These are phyloP conservation scores for Andrena chrysosceles DNA, from an alignment of 2,888 invertebrate genomes.

Conservation along the genomic window DNA sequence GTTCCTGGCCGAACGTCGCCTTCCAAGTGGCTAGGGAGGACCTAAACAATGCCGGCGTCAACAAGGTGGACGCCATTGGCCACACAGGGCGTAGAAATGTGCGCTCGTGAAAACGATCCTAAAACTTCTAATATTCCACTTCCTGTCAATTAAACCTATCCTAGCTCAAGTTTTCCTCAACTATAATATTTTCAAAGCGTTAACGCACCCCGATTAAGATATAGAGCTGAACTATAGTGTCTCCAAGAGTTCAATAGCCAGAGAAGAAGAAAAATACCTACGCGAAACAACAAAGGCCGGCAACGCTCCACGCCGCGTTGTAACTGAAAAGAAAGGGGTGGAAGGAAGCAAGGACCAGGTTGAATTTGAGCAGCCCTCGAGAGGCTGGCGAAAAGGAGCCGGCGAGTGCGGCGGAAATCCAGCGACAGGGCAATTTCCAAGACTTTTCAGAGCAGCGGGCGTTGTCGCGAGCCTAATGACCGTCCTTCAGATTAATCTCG, in stretches of 20 bases:
- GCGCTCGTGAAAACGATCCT: no score
- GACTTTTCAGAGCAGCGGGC: constrained; percentile 25
- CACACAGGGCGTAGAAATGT: background rate
- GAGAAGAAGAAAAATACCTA: no score
- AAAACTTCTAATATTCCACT: no score
- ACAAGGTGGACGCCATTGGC: constrained; percentile 38
- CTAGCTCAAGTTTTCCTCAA: no score
- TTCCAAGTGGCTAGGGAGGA: constrained; percentile 45
- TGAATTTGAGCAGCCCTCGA: constrained; percentile 29
- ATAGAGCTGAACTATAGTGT: no score
- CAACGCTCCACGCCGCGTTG: no score
- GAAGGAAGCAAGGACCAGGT: background rate
- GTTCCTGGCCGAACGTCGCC: constrained; percentile 49
- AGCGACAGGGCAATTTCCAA: constrained; percentile 34
- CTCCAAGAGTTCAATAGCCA: no score
- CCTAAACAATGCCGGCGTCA: constrained; percentile 61
- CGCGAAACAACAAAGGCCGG: no score
- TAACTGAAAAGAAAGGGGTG: no score
- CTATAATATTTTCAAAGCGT: no score
- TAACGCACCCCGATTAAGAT: no score
- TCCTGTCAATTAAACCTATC: no score
- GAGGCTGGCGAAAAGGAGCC: background rate
- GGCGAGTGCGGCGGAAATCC: background rate
- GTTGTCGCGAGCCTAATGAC: constrained; percentile 45
- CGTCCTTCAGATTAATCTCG: constrained; percentile 36